Conservation (phyloP, 2,888 invertebrate genomes). For the Oligia fasciuncula region DNA sequence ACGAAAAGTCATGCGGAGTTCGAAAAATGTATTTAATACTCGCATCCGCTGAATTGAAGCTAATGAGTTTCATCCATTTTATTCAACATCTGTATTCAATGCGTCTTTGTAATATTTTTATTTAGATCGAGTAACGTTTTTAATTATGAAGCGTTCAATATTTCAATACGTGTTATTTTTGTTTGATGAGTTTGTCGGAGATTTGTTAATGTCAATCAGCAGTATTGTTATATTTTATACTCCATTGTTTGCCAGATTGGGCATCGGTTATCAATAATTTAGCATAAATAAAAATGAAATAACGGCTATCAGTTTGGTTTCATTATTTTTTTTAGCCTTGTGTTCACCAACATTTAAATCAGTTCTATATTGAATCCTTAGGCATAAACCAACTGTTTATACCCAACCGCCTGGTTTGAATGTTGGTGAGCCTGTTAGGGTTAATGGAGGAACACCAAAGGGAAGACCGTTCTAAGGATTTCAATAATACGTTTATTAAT, state of each 20-base stretch:
- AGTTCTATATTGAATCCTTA: not conserved
- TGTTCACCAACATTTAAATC: not conserved
- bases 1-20: conserved; percentile 6
- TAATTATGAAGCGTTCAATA: conserved; percentile 59
- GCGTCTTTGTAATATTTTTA: conserved; percentile 41
- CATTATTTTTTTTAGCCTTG: not conserved
- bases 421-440: not conserved
- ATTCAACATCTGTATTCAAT: conserved; percentile 57
- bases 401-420: not conserved
- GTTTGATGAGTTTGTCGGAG: conserved; percentile 35
- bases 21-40: conserved; percentile 38
- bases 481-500: no score
- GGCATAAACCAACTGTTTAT: not conserved
- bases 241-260: conserved; percentile 22
- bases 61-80: conserved; percentile 55
- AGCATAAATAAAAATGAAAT: conserved; percentile 25
- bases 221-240: conserved; percentile 33
- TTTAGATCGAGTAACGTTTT: conserved; percentile 55
- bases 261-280: not conserved
- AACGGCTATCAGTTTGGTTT: not conserved
- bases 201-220: conserved; percentile 42
- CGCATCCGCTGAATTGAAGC: conserved; percentile 27
- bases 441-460: no score
- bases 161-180: conserved; percentile 48
- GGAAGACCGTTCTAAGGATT: no score